Percentiles rank a stretch among this genome's conserved stretches.
phyloP scores from a whole-genome alignment of 2,797 vertebrate species.

The Steatocranus sp. region DNA sequence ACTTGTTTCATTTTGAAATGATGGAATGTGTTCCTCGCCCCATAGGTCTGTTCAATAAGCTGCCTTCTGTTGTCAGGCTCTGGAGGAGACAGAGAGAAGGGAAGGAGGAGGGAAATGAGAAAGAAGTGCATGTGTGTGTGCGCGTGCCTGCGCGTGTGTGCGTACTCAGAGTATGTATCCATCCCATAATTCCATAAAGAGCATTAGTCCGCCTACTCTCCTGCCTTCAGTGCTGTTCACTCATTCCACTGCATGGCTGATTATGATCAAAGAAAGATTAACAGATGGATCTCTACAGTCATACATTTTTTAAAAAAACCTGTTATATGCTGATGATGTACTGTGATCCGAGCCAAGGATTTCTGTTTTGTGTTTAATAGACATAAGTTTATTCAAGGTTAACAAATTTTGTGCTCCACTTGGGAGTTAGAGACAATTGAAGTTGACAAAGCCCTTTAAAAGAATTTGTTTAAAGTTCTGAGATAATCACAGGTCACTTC shows the following conservation, averaged over 20 bases:
- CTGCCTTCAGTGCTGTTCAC: constrained; percentile 33
- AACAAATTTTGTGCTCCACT: background rate
- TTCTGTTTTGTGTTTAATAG: background rate
- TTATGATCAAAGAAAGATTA: constrained; percentile 53
- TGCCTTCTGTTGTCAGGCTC: constrained; percentile 41
- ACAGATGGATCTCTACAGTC: constrained; percentile 26
- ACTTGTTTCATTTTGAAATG: constrained; percentile 58
- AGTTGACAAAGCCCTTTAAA: background rate
- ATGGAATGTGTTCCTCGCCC: constrained; percentile 52
- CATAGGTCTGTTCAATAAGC: constrained; percentile 57
- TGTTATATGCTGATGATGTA: background rate
- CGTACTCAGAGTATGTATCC: background rate
- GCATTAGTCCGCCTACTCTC: constrained; percentile 47
- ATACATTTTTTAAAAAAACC: background rate
- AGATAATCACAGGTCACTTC: background rate
- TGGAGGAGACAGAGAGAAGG: constrained; percentile 8
- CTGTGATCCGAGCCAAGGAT: background rate
- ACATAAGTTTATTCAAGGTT: background rate
- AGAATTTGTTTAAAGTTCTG: background rate
- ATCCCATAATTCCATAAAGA: constrained; percentile 45
- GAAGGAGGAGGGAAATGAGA: background rate
- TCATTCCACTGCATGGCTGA: constrained; percentile 35
- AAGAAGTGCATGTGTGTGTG: background rate
- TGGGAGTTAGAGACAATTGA: background rate
- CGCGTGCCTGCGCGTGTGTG: background rate